Evolutionary conservation across 2,113 vertebrate genomes (phyloP).

Genomic region (Scytalopus superciliaris): DNA sequence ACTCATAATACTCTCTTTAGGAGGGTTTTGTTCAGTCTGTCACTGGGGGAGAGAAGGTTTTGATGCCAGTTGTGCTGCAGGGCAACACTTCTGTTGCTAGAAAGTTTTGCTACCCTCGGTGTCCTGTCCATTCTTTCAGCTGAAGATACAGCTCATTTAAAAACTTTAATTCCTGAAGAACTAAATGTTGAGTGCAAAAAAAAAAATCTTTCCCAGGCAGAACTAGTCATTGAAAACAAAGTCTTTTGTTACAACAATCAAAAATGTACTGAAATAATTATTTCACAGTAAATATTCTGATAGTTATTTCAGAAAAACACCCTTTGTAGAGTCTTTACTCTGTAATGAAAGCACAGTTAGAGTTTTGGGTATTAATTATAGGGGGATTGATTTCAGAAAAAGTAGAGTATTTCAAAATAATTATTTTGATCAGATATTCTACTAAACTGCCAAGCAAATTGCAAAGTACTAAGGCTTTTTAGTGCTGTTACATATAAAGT

Average conservation of each 20-base stretch:
- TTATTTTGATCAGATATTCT: neutral
- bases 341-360: neutral
- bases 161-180: neutral
- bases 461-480: neutral
- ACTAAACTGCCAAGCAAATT: neutral
- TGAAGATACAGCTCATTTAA: neutral
- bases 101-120: neutral
- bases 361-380: neutral
- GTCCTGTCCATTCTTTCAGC: neutral
- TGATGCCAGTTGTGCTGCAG: neutral
- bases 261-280: neutral
- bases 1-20: neutral
- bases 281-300: neutral
- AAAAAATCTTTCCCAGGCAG: neutral
- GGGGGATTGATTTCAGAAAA: neutral
- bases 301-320: neutral
- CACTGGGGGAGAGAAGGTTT: neutral
- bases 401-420: neutral
- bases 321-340: neutral
- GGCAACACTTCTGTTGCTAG: neutral
- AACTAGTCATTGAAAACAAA: neutral
- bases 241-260: neutral
- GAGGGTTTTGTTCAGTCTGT: neutral
- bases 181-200: neutral
- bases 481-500: neutral